Base-by-base conservation (phyloP, 2,797 vertebrate species). In the Schizothorax lantsangensis region DNA sequence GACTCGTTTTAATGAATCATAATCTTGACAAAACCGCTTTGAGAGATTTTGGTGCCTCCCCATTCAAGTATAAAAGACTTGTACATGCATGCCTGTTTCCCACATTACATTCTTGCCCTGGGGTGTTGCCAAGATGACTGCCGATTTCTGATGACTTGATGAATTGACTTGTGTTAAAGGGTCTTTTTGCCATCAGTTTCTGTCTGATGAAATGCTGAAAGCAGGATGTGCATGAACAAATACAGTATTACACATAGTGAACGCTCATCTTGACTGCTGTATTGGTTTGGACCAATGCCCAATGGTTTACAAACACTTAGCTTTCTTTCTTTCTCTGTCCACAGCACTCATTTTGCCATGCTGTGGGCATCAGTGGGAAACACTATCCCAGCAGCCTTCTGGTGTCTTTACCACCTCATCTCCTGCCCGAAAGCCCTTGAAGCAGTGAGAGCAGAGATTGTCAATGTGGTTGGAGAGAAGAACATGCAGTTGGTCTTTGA, bases 291-390 rank as follows among this genome's bases (percentile, higher is more conserved):
- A 10, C 36, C 19, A 38, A 1, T 71, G 14, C 30, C 14, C 30
- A 66, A 9, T 54, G 74, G 30, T 38, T 77, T 57, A 14, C 11
- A 78, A 2, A 45, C 57, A 17, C 11, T n/a, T 43, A 12, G 0
- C 40, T 36, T 75, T 14, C 43, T 81, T 33, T 54, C 45, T 57
- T 36, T 82, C 7, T 36, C 47, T 95, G 95, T 93, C 94, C 94
- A 84, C 95, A 99, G 98, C 96, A 92, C 97, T 95, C 97, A 98
- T 96, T 97, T 99, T 71, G 94, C 95, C 92, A 96, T 99, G 83
- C 92, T 99, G 87, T 99, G 98, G 98, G 98, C 97, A 72, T 96
- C 97, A 26, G 94, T 97, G 91, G 96, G 94, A 88, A 99, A 99
- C 96, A 98, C 97, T 1, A 88, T 96, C 92, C 97, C 98, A 49